Base-by-base conservation (phyloP, 2,888 invertebrate species). In the Dryobota labecula region DNA sequence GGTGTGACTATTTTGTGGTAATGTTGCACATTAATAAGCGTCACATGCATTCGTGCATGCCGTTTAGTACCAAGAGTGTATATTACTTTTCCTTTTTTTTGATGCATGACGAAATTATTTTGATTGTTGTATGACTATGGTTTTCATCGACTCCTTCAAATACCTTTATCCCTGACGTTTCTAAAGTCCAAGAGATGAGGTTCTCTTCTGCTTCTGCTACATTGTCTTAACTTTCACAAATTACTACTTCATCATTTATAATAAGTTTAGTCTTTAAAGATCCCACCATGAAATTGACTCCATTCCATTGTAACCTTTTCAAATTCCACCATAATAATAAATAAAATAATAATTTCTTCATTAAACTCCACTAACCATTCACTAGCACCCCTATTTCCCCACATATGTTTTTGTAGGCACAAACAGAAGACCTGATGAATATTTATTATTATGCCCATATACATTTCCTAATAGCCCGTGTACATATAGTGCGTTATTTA, bases 361-460 rank as follows among this genome's bases (percentile, higher is more conserved):
- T 76, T 77, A 66, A 73, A 51, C 30, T 51, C 45, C 54, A 30
- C 64, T 30, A 30, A 38, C 66, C 67, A 73, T 62, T 76, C 47
- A 63, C 74, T 54, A 68, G 75, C 74, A 41, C 45, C 57, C 62
- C 68, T 70, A 45, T 24, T 33, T 33, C 57, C 57, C 67, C 79
- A 80, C 84, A 84, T 86, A 89, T 87, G 88, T 89, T 90, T 90
- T 87, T 87, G 88, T 89, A 89, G 89, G 85, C 89, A 90, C 90
- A 90, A 89, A 87, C 86, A 88, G 87, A 88, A 88, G 87, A 86
- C 85, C 84, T 88, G 89, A 92, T 92, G 93, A 92, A 92, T 92
- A 93, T 92, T 91, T 92, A 91, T 91, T 88, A 90, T 88, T 78
- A 87, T 87, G 82, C 80, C 87, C 84, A 83, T 76, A 78, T 71